These are phyloP conservation scores for Apamea monoglypha DNA, from an alignment of 2,888 invertebrate genomes.

Conservation along the genomic window DNA sequence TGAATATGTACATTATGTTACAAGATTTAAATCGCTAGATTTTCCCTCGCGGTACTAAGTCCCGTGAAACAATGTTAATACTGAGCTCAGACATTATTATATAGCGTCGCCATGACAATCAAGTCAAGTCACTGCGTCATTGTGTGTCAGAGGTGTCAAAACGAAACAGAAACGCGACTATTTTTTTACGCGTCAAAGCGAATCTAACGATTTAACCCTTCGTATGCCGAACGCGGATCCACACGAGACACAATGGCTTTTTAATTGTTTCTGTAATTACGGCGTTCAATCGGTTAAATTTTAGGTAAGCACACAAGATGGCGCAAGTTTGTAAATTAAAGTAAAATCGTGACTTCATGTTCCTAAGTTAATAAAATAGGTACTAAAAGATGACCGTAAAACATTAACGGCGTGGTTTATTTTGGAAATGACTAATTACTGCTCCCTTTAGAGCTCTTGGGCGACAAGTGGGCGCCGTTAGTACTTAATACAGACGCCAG, in stretches of 20 bases:
- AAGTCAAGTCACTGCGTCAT: background rate
- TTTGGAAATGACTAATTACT: slow-evolving; percentile 51
- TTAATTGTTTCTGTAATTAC: no score
- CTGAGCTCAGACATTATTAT: background rate
- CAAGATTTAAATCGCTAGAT: background rate
- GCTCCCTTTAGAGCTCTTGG: slow-evolving; percentile 29
- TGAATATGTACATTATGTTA: no score
- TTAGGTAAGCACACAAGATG: slow-evolving; percentile 10
- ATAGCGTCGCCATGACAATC: background rate
- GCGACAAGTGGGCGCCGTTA: slow-evolving; percentile 25
- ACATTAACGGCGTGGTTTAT: slow-evolving; percentile 35
- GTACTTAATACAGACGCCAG: slow-evolving; percentile 5
- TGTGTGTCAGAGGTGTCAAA: background rate
- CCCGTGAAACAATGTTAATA: background rate
- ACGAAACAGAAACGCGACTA: background rate
- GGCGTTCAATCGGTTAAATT: background rate
- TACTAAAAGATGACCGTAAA: slow-evolving; percentile 27
- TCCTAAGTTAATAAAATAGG: slow-evolving; percentile 26
- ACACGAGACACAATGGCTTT: no score
- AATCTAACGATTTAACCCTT: background rate
- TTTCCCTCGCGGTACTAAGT: background rate
- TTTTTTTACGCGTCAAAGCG: background rate
- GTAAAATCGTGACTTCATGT: slow-evolving; percentile 11
- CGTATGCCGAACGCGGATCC: background rate
- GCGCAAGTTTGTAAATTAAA: slow-evolving; percentile 21